Percentiles rank a stretch among this genome's conserved stretches.
Conservation (phyloP, 2,113 vertebrate species). For the Zosterops japonicus region DNA sequence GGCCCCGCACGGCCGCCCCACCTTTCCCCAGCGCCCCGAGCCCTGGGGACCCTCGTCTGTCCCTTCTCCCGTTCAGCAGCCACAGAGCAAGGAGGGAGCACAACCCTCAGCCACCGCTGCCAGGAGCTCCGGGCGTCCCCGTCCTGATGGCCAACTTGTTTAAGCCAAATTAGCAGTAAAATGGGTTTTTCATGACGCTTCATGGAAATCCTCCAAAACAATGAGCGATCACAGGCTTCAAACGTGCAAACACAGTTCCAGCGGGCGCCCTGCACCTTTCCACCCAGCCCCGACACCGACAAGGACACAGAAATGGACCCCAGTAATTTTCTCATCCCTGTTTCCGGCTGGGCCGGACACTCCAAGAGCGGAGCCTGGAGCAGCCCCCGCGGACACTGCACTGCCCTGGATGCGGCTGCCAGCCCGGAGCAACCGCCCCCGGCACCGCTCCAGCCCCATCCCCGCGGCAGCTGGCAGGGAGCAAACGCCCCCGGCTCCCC, state of each 20-base stretch:
- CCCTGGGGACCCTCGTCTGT: rapidly evolving
- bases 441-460: neutral
- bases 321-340: neutral
- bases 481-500: neutral
- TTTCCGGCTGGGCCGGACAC: neutral
- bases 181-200: constrained; percentile 32
- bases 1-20: neutral
- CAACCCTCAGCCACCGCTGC: neutral
- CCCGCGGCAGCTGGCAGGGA: neutral
- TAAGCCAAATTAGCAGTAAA: constrained; percentile 43
- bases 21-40: neutral
- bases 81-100: neutral
- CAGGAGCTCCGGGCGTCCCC: neutral
- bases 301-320: neutral
- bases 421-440: neutral
- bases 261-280: neutral
- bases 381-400: neutral
- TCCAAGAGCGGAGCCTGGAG: neutral
- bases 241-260: neutral
- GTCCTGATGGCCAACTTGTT: neutral
- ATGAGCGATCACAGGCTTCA: neutral
- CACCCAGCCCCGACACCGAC: neutral
- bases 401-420: neutral
- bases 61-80: neutral
- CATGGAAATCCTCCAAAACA: constrained; percentile 4